A percentile compares a stretch with the other conserved stretches of the same genome.
These are phyloP conservation scores for Teleiodes luculella DNA, from an alignment of 2,888 invertebrate genomes.

Conservation along the genomic window DNA sequence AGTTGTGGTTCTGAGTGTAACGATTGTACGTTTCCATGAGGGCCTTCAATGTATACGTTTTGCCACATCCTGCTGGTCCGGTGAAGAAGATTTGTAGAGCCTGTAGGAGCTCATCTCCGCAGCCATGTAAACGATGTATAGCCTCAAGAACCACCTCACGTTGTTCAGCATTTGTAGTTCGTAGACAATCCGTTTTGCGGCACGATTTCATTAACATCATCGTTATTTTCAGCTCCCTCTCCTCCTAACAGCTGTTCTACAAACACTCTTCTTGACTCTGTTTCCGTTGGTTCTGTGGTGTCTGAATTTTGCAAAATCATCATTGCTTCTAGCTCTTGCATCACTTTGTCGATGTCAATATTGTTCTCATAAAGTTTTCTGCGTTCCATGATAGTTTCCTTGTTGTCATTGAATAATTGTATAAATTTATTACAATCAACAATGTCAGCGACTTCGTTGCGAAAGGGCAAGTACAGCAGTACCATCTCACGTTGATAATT, in stretches of 20 bases:
- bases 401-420: slow-evolving; percentile 29
- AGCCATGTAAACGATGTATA: slow-evolving; percentile 26
- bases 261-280: slow-evolving; percentile 28
- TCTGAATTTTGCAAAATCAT: slow-evolving; percentile 32
- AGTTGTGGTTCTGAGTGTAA: slow-evolving; percentile 29
- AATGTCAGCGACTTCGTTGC: slow-evolving; percentile 35
- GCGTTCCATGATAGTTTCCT: slow-evolving; percentile 28
- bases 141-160: slow-evolving; percentile 25
- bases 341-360: slow-evolving; percentile 36
- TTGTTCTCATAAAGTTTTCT: slow-evolving; percentile 27
- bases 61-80: slow-evolving; percentile 25
- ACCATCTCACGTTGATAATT: slow-evolving; percentile 46
- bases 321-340: slow-evolving; percentile 36
- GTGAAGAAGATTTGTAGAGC: slow-evolving; percentile 23
- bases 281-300: slow-evolving; percentile 24
- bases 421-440: slow-evolving; percentile 31
- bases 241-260: slow-evolving; percentile 29
- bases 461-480: slow-evolving; percentile 41
- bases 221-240: slow-evolving; percentile 27
- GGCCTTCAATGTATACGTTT: too few relatives aligned
- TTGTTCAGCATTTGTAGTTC: slow-evolving; percentile 24
- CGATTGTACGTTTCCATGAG: slow-evolving; percentile 46
- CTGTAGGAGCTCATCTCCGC: slow-evolving; percentile 17
- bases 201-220: slow-evolving; percentile 29
- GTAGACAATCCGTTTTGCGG: slow-evolving; percentile 22